phyloP scores from a whole-genome alignment of 30 jellyfish, hydroid and myxozoan genomes.

The Aurelia aurita complex sp. Pacific region DNA sequence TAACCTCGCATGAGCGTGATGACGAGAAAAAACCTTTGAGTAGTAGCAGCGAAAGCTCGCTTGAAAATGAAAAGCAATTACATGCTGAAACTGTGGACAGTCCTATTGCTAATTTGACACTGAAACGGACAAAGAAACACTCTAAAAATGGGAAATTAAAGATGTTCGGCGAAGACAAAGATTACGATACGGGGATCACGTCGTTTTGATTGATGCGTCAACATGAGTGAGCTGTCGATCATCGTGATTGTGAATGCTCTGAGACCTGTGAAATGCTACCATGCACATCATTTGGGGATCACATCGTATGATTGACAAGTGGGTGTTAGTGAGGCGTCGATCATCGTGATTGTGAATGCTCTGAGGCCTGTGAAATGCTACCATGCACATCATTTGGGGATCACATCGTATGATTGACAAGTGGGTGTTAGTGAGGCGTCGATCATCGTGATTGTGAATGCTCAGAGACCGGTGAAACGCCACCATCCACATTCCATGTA shows the following conservation, averaged over 20 bases:
- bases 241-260: not conserved
- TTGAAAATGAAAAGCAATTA: conserved; percentile 38
- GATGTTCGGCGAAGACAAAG: conserved; percentile 64
- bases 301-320: not conserved
- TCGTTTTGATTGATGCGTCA: conserved; percentile 19
- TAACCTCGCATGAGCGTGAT: not conserved
- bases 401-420: not conserved
- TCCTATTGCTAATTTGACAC: conserved; percentile 44
- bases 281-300: too few relatives aligned
- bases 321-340: too few relatives aligned
- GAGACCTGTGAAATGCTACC: not conserved
- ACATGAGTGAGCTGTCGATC: not conserved
- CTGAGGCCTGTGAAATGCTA: not conserved
- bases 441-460: not conserved
- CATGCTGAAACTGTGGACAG: conserved; percentile 34
- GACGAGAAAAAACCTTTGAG: conserved; percentile 55
- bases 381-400: not conserved
- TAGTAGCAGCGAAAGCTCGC: conserved; percentile 55
- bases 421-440: too few relatives aligned
- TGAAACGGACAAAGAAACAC: conserved; percentile 25
- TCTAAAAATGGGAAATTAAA: conserved; percentile 49
- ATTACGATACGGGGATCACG: conserved; percentile 63
- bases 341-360: not conserved
- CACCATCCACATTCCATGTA: not conserved
- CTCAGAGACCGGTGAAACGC: not conserved